Evolutionary conservation across 2,113 vertebrate species (phyloP).

Genomic region (Stictonetta naevosa): DNA sequence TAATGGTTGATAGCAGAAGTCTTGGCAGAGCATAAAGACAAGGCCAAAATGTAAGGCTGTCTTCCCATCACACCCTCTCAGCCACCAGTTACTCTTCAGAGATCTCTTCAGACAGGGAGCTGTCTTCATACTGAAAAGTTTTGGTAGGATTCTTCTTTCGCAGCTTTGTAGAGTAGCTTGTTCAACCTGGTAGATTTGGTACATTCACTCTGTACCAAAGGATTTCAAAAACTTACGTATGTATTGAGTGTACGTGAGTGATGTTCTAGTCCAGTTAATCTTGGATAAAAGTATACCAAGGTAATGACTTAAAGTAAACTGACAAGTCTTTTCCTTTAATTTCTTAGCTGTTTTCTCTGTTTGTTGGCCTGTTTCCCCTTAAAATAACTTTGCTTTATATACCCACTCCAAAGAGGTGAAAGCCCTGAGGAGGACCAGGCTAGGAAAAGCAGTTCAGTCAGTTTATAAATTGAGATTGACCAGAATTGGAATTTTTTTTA

Average conservation of each 20-base stretch:
- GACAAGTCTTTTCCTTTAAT: neutral
- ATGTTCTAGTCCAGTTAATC: neutral
- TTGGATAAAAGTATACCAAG: neutral
- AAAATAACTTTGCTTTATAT: neutral
- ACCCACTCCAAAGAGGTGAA: neutral
- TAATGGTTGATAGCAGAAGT: neutral
- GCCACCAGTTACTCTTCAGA: neutral
- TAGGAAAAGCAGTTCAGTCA: neutral
- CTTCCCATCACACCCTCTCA: neutral
- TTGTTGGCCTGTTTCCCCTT: neutral
- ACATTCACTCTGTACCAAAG: neutral
- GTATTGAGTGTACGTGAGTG: neutral
- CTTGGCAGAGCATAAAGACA: neutral
- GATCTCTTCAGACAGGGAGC: neutral
- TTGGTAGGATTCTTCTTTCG: neutral
- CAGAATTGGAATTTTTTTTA: neutral
- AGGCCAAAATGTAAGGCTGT: accelerated
- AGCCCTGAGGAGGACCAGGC: neutral
- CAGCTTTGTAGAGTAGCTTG: neutral
- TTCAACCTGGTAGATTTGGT: neutral
- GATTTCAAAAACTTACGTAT: neutral
- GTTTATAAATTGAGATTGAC: neutral
- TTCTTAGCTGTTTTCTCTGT: neutral
- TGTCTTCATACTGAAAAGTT: neutral
- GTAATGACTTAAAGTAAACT: neutral